Base-by-base conservation (phyloP, 1,140 invertebrate species). In the Xylocopa sonorina region DNA sequence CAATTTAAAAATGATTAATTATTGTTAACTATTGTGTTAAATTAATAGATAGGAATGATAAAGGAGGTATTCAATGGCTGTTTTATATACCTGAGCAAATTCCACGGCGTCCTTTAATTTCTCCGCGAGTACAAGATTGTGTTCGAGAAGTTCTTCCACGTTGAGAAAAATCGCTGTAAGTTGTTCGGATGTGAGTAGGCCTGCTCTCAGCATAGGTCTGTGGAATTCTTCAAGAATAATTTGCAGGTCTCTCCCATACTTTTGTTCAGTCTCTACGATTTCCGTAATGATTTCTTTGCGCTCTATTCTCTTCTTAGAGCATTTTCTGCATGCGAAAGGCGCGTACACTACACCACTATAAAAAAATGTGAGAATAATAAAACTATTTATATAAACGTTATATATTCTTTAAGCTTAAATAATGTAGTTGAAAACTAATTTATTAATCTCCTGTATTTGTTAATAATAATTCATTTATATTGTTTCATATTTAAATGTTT, bases 191-290 rank as follows among this genome's bases (percentile, higher is more conserved):
- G 95, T 97, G 7, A 97, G 93, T 57, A 97, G 92, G 69, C 97
- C 97, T 68, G 98, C 98, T 46, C 98, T 96, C 81, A 98, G 93
- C 96, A 99, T 98, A 0, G 98, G 98, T 87, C 96, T 95, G 91
- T 98, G 98, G 92, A 99, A 99, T 91, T 99, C 98, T 91, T 99
- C 97, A 57, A 97, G 92, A 75, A 99, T 97, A 58, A 99, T 98
- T 87, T 96, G 95, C 81, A 99, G 93, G 93, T 99, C 98, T 82
- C 97, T 94, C 2, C 97, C 97, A 90, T 99, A 99, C 90, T 98
- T 99, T 84, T 98, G 96, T 93, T 99, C 98, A 1, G 98, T 99
- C 91, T 99, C 98, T 3, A 98, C 97, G 79, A 99, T 98, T 94
- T 99, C 98, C 1, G 96, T 96, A 63, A 99, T 97, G 27, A 98